Evolutionary conservation across 2,113 vertebrate genomes (phyloP), one percentile per base, ranked within the genome.

Genomic region (Macquaria australasica): DNA sequence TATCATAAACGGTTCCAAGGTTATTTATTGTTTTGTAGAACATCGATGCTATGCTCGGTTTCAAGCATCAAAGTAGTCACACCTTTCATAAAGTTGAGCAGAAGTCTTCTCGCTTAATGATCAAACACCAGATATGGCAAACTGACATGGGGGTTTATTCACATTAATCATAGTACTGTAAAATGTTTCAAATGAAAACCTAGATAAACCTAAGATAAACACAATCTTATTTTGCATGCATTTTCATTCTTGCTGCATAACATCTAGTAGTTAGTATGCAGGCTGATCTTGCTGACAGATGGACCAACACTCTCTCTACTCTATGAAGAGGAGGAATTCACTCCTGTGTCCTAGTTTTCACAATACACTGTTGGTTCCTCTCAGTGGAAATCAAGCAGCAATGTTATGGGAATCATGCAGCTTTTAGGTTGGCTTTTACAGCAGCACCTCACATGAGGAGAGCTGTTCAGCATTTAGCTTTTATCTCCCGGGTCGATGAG

Each of bases 281-380:
- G 74, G 39, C 59, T 43, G 23, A 73, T 50, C 51, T 6, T 2
- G 6, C 73, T 72, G 67, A 72, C 78, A 59, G 41, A 76, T 37
- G 51, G 58, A 58, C 21, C 25, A 8, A 23, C 41, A 31, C 50
- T 34, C 51, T 63, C 43, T 55, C 31, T 7, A 5, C 37, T 31
- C n/a, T n/a, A n/a, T n/a, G n/a, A 34, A 18, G 62, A 59, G 59
- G 68, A 39, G 4, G 18, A n/a, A 51, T 25, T 6, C 62, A 37
- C 59, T 66, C 72, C 21, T 53, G 8, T 60, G 77, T 72, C 82
- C 82, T 7, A 75, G 68, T 70, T 82, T 75, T 84, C 56, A 73
- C 67, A 50, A 50, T 71, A 81, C 23, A 25, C 56, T 78, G 72
- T 34, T 14, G 15, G 16, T 43, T 58, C 48, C 70, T 51, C 73